These are phyloP conservation scores for Hydraecia micacea DNA, from an alignment of 2,888 invertebrate genomes.

Conservation along the genomic window DNA sequence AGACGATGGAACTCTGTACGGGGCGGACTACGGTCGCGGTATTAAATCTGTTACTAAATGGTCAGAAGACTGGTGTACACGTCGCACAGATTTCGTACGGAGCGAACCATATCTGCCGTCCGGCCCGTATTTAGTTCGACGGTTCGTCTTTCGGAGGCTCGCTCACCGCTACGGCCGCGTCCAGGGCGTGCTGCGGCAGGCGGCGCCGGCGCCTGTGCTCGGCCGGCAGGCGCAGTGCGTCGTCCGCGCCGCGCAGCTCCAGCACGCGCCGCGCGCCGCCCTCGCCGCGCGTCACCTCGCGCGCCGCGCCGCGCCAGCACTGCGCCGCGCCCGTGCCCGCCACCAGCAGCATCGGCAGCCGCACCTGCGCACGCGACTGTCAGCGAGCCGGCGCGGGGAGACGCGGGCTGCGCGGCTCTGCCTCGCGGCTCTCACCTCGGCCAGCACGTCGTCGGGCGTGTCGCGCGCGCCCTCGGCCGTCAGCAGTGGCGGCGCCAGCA, in stretches of 20 bases:
- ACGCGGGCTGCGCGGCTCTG: background rate
- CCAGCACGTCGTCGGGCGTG: conserved; percentile 91
- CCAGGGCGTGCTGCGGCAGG: conserved; percentile 93
- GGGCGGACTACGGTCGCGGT: background rate
- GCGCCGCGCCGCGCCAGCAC: conserved; percentile 81
- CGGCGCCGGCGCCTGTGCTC: conserved; percentile 90
- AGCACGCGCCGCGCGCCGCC: conserved; percentile 83
- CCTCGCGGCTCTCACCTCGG: conserved; percentile 18
- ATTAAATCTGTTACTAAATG: background rate
- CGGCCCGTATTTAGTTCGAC: background rate
- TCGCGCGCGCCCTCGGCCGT: conserved; percentile 92
- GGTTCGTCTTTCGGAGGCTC: too few species aligned
- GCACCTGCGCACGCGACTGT: conserved; percentile 39
- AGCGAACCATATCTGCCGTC: background rate
- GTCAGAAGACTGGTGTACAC: too few species aligned
- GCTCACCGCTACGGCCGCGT: conserved; percentile 84
- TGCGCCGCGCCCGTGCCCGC: conserved; percentile 89
- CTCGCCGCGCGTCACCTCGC: conserved; percentile 90
- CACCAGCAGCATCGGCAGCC: conserved; percentile 81
- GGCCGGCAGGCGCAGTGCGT: conserved; percentile 91
- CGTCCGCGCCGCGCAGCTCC: conserved; percentile 93
- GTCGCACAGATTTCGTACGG: background rate
- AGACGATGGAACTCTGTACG: background rate
- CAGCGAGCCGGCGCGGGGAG: background rate
- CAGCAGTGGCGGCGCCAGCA: conserved; percentile 92